phyloP scores from a whole-genome alignment of 2,113 vertebrate species.

The Hippocampus comes region DNA sequence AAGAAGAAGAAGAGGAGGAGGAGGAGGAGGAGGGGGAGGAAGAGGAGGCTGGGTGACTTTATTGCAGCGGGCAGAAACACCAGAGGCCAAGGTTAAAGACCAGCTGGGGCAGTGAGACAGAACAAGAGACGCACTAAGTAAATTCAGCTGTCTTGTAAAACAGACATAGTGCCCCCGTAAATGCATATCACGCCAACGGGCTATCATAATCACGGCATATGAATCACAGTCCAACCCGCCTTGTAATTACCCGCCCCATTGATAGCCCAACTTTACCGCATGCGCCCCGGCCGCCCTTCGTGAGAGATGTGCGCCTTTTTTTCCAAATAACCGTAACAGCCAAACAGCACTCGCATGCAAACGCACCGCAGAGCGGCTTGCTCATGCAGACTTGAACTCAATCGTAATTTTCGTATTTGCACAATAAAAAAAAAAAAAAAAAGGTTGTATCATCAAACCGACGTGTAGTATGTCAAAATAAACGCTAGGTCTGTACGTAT shows the following conservation, averaged over 20 bases:
- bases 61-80: slow-evolving; percentile 74
- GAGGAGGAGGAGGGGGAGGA: slow-evolving; percentile 11
- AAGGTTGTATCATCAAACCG: no score
- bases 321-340: background rate
- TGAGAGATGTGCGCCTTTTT: background rate
- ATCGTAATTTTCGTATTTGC: no score
- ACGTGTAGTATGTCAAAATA: no score
- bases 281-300: background rate
- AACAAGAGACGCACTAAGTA: slow-evolving; percentile 55
- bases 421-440: no score
- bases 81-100: slow-evolving; percentile 81
- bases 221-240: slow-evolving; percentile 20
- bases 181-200: slow-evolving; percentile 50
- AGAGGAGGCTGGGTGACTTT: slow-evolving; percentile 62
- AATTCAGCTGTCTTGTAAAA: slow-evolving; percentile 65
- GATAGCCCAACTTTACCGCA: slow-evolving; percentile 7
- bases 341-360: slow-evolving; percentile 12
- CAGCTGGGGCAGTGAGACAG: slow-evolving; percentile 56
- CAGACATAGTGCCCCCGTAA: slow-evolving; percentile 49
- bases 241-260: slow-evolving; percentile 18
- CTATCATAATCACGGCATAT: slow-evolving; percentile 33
- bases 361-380: slow-evolving; percentile 43
- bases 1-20: slow-evolving; percentile 12
- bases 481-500: no score
- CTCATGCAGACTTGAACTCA: slow-evolving; percentile 33